phyloP scores from a whole-genome alignment of 30 jellyfish, hydroid and myxozoan genomes.

The Aurelia coerulea region DNA sequence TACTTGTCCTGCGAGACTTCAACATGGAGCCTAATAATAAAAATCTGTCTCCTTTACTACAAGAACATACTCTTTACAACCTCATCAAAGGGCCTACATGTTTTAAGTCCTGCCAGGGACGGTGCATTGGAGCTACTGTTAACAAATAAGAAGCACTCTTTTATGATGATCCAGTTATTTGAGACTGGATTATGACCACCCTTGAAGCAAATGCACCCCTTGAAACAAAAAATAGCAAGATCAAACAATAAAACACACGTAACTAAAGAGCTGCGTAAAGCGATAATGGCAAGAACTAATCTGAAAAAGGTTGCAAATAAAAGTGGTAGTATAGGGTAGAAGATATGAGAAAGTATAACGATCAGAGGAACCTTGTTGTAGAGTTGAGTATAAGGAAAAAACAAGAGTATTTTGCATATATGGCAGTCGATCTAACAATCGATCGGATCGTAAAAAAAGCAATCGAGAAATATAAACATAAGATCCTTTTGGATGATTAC shows the following conservation, averaged over 20 bases:
- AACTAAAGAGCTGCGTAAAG: neutral
- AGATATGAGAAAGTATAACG: too few relatives aligned
- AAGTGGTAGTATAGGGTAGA: too few relatives aligned
- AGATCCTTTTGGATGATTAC: too few relatives aligned
- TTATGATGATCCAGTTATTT: too few relatives aligned
- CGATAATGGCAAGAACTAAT: neutral
- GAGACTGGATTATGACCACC: too few relatives aligned
- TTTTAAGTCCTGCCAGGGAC: conserved; percentile 2
- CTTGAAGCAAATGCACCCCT: too few relatives aligned
- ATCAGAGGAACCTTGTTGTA: too few relatives aligned
- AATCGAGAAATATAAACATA: too few relatives aligned
- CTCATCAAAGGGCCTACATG: conserved; percentile 27
- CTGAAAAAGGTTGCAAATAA: neutral
- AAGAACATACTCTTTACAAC: neutral
- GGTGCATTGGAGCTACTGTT: conserved; percentile 2
- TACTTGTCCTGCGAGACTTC: too few relatives aligned
- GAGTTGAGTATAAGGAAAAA: neutral
- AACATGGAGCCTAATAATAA: too few relatives aligned
- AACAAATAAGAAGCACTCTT: too few relatives aligned
- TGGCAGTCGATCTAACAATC: neutral
- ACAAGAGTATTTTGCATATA: neutral
- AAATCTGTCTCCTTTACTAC: too few relatives aligned
- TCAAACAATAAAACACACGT: neutral
- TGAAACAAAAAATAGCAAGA: conserved; percentile 22
- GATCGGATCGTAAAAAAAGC: neutral